A percentile compares a stretch with the other conserved stretches of the same genome.
Evolutionary conservation across 2,888 invertebrate species (phyloP).

Genomic region (Pristionchus japonicus): DNA sequence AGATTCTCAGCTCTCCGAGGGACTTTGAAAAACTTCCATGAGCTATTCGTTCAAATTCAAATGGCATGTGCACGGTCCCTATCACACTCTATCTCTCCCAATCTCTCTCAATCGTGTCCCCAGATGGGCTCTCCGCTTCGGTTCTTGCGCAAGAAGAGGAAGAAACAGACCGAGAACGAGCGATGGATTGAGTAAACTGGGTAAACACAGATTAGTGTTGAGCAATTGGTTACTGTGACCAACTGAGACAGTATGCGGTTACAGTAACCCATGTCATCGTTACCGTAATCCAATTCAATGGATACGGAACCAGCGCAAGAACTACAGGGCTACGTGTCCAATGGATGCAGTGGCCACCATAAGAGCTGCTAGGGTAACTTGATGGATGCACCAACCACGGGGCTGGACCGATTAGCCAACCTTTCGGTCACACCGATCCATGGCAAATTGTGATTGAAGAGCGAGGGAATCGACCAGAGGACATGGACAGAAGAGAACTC

Average conservation of each 20-base stretch:
- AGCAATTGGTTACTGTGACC: too few relatives aligned
- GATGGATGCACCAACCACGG: background rate
- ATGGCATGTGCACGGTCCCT: background rate
- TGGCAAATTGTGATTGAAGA: conserved; percentile 13
- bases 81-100: background rate
- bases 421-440: background rate
- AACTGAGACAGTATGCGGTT: too few relatives aligned
- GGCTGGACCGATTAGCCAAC: background rate
- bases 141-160: conserved; percentile 9
- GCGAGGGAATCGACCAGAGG: background rate
- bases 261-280: background rate
- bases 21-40: too few relatives aligned
- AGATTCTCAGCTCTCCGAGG: too few relatives aligned
- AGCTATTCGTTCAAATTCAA: too few relatives aligned
- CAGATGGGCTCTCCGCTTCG: background rate
- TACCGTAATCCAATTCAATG: background rate
- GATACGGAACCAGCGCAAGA: background rate
- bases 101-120: background rate
- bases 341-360: background rate
- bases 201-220: background rate
- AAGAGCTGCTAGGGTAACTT: background rate
- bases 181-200: background rate
- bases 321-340: too few relatives aligned
- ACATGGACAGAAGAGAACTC: background rate
- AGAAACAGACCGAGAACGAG: background rate